Evolutionary conservation across 2,888 invertebrate species (phyloP).

Genomic region (Lasius platythorax): DNA sequence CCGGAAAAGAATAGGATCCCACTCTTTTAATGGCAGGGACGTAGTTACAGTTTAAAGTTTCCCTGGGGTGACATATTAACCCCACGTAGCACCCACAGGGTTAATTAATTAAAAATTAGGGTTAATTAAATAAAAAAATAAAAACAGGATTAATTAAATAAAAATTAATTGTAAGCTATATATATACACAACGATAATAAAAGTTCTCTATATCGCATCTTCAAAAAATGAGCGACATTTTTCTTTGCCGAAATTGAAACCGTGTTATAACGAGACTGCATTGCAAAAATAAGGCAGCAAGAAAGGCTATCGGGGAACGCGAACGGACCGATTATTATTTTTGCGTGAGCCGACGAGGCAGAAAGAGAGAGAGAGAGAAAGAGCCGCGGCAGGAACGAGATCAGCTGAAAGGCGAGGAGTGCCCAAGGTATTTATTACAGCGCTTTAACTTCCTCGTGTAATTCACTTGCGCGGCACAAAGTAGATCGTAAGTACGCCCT

Average conservation of each 20-base stretch:
- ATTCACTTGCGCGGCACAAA: conserved; percentile 47
- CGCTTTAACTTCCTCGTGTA: conserved; percentile 54
- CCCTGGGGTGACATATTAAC: too few species aligned
- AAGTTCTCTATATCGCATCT: not conserved
- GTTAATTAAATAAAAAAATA: too few species aligned
- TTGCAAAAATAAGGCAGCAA: conserved; percentile 11
- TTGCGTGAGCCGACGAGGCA: conserved; percentile 14
- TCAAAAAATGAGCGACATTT: not conserved
- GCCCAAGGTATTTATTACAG: conserved; percentile 58
- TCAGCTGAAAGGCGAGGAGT: conserved; percentile 18
- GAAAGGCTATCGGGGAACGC: conserved; percentile 16
- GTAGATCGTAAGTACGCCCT: conserved; percentile 49
- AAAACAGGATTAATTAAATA: too few species aligned
- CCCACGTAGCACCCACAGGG: too few species aligned
- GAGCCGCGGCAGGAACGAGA: conserved; percentile 4
- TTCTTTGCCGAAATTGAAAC: conserved; percentile 14
- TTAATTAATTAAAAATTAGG: too few species aligned
- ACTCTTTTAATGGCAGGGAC: too few species aligned
- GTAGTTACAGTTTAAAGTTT: too few species aligned
- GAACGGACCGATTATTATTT: conserved; percentile 47
- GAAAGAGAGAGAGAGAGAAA: not conserved
- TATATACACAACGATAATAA: not conserved
- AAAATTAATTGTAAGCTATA: not conserved
- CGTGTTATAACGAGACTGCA: not conserved
- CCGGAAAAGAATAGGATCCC: too few species aligned